Percentiles rank a stretch among this genome's conserved stretches.
These are phyloP conservation scores for Ectropis crepuscularia DNA, from an alignment of 2,888 invertebrate species.

Conservation along the genomic window DNA sequence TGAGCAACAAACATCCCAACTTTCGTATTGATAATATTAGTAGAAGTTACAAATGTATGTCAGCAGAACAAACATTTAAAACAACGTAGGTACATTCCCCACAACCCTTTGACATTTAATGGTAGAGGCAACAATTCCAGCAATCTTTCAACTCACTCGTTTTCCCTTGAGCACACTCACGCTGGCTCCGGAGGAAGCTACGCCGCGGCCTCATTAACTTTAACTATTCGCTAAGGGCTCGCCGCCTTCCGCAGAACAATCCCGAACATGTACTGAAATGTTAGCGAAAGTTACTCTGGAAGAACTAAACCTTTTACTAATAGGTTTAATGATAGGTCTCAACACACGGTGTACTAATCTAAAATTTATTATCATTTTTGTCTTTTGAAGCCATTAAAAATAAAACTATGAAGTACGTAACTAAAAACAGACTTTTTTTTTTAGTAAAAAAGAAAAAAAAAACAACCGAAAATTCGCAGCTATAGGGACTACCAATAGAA, in stretches of 20 bases:
- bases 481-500: no score
- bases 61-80: slow-evolving; percentile 13
- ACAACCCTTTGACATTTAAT: slow-evolving; percentile 17
- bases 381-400: no score
- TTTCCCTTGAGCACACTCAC: slow-evolving; percentile 32
- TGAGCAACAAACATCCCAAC: no score
- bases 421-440: no score
- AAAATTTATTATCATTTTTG: no score
- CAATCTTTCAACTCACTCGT: slow-evolving; percentile 27
- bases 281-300: slow-evolving; percentile 43
- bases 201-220: slow-evolving; percentile 63
- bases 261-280: slow-evolving; percentile 47
- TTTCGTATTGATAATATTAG: no score
- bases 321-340: no score
- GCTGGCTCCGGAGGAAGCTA: slow-evolving; percentile 50
- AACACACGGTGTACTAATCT: no score
- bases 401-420: no score
- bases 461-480: no score
- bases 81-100: slow-evolving; percentile 6
- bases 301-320: slow-evolving; percentile 31
- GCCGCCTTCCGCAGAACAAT: slow-evolving; percentile 52
- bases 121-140: slow-evolving; percentile 17
- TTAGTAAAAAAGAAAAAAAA: no score
- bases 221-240: slow-evolving; percentile 66
- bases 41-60: background rate